Conservation (phyloP, 2,113 vertebrate genomes). For the Epinephelus fuscoguttatus region DNA sequence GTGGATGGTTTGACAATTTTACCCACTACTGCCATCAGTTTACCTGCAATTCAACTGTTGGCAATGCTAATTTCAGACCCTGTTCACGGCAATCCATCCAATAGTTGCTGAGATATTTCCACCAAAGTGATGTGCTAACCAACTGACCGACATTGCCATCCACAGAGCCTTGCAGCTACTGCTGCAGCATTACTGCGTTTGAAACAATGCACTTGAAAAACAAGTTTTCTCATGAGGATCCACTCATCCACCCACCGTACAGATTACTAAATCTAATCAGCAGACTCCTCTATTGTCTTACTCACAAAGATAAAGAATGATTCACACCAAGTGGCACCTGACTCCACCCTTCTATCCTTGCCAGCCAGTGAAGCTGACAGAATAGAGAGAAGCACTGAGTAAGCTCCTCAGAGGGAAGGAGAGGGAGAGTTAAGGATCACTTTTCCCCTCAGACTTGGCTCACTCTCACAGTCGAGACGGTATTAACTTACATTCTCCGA, state of each 20-base stretch:
- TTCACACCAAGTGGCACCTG: conserved; percentile 48
- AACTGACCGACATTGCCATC: not conserved
- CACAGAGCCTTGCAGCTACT: not conserved
- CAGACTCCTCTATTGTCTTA: conserved; percentile 22
- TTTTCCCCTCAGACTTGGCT: conserved; percentile 48
- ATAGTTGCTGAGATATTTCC: not conserved
- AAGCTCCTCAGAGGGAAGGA: conserved; percentile 43
- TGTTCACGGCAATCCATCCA: not conserved
- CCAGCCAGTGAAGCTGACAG: conserved; percentile 42
- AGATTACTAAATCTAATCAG: conserved; percentile 26
- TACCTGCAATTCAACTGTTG: too few species aligned
- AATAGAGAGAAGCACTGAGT: conserved; percentile 32
- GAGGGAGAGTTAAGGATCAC: conserved; percentile 45
- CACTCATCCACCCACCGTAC: conserved; percentile 4
- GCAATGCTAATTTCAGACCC: too few species aligned
- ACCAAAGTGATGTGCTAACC: not conserved
- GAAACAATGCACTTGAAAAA: conserved; percentile 29
- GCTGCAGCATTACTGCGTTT: conserved; percentile 19
- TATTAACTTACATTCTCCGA: conserved; percentile 51
- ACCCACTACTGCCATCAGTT: too few species aligned
- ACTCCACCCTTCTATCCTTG: conserved; percentile 39
- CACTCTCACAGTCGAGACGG: conserved; percentile 25
- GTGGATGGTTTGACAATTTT: too few species aligned
- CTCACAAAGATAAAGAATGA: conserved; percentile 37
- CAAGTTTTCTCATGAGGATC: conserved; percentile 30